Percentiles rank a stretch among this genome's conserved stretches.
These are phyloP conservation scores for Podarcis raffonei DNA, from an alignment of 2,113 vertebrate species.

Conservation along the genomic window DNA sequence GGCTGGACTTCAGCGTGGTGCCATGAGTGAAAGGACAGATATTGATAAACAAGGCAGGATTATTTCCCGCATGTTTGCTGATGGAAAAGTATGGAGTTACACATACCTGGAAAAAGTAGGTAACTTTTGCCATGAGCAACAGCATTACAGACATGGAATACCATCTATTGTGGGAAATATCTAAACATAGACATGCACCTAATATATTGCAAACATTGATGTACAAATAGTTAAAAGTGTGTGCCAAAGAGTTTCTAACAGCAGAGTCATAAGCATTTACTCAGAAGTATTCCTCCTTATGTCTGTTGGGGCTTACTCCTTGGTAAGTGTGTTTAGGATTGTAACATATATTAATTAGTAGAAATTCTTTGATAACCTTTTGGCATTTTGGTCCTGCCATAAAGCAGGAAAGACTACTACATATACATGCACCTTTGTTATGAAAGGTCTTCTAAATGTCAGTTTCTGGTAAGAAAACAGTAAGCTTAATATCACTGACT, in stretches of 20 bases:
- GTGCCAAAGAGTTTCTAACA: background rate
- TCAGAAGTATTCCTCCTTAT: background rate
- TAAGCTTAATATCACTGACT: background rate
- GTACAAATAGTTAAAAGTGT: background rate
- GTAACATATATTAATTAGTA: slow-evolving; percentile 13
- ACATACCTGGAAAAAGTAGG: slow-evolving; percentile 96
- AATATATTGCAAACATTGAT: background rate
- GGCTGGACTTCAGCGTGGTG: slow-evolving; percentile 92
- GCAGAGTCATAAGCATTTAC: background rate
- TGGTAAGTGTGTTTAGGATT: background rate
- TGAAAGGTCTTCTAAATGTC: background rate
- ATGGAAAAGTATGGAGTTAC: slow-evolving; percentile 98
- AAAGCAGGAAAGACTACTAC: background rate
- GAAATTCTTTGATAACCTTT: slow-evolving; percentile 37
- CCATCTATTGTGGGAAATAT: rapidly evolving
- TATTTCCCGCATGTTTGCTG: slow-evolving; percentile 91
- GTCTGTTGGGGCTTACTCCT: background rate
- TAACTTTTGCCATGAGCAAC: background rate
- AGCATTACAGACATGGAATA: rapidly evolving
- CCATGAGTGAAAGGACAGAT: slow-evolving; percentile 95
- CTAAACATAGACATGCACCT: rapidly evolving
- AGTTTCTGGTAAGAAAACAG: background rate
- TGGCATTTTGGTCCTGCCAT: slow-evolving; percentile 37
- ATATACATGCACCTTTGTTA: slow-evolving; percentile 1
- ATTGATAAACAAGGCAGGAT: slow-evolving; percentile 93